Evolutionary conservation across 2,113 vertebrate species (phyloP), one percentile per base, ranked within the genome.

Genomic region (Eudyptes chrysolophus): DNA sequence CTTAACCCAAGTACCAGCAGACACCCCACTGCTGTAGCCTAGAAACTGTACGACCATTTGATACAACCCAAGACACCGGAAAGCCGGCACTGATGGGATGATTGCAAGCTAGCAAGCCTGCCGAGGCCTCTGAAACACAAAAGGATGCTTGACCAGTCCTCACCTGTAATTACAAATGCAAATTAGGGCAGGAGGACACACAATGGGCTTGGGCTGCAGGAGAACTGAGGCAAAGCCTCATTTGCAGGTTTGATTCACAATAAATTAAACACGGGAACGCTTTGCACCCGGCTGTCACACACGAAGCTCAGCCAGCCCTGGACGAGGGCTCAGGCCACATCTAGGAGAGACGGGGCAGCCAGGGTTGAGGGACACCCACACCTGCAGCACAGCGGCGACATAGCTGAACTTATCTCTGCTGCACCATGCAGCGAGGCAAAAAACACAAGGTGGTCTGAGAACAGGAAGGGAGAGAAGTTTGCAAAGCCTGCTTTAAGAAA

Each of bases 361-460:
- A 2, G 70, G 48, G 13, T 3, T 3, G 2, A 85, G 64, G 54
- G 60, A 82, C 12, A 7, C 22, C 14, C 9, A n/a, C 4, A 8
- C 34, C 66, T n/a, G 27, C 2, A 4, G 79, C 46, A 40, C 61
- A 57, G 10, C 17, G 8, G 17, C 30, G 29, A 52, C 3, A 1
- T 0, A 3, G 65, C 36, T 24, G 34, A 75, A 57, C 40, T 36
- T 0, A 0, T 9, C 49, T 44, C 68, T 1, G 0, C 42, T 71
- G 70, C 51, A 65, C 55, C 54, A 54, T 1, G 7, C 21, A 26
- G 19, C 0, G 0, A 74, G 22, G 29, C 13, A 46, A 30, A 60
- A 27, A 27, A 7, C 49, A 49, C 0, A 0, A n/a, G 10, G 22
- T 82, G 6, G 7, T 16, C 44, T 52, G 29, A 92, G 29, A 72